phyloP scores from a whole-genome alignment of 2,888 invertebrate genomes.

The Macrophya alboannulata region DNA sequence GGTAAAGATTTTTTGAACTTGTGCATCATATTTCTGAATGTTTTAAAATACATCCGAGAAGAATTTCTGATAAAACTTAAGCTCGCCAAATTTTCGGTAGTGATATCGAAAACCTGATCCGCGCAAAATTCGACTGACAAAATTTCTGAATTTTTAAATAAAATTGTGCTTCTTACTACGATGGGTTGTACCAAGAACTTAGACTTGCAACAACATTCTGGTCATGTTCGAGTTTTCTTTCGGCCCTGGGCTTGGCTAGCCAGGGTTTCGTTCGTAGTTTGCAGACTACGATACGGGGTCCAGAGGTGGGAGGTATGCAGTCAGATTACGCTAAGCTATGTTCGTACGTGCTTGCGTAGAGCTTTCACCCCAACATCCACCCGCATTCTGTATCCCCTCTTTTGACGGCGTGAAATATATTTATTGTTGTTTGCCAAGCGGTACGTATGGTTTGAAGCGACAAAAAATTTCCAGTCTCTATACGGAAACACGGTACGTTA shows the following conservation, averaged over 20 bases:
- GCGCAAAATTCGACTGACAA: neutral
- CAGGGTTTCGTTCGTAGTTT: conserved; percentile 62
- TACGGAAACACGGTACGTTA: neutral
- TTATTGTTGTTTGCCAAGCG: conserved; percentile 80
- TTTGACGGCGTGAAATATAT: conserved; percentile 77
- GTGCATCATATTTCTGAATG: neutral
- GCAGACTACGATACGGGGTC: conserved; percentile 63
- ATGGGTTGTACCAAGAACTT: neutral
- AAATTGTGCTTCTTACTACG: neutral
- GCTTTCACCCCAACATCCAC: conserved; percentile 70
- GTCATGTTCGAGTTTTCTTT: conserved; percentile 77
- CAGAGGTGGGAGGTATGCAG: conserved; percentile 77
- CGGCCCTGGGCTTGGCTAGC: conserved; percentile 63
- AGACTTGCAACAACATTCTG: conserved; percentile 74
- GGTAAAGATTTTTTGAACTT: neutral
- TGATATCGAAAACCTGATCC: too few relatives aligned
- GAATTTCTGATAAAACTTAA: too few relatives aligned
- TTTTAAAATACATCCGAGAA: too few relatives aligned
- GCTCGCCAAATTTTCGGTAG: too few relatives aligned
- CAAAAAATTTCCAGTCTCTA: conserved; percentile 71
- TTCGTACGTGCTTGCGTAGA: conserved; percentile 79
- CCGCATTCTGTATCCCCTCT: conserved; percentile 62
- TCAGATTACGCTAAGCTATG: conserved; percentile 80
- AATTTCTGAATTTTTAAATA: neutral
- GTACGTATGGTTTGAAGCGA: conserved; percentile 67